phyloP scores from a whole-genome alignment of 1,140 invertebrate species.

The Hypothenemus hampei region DNA sequence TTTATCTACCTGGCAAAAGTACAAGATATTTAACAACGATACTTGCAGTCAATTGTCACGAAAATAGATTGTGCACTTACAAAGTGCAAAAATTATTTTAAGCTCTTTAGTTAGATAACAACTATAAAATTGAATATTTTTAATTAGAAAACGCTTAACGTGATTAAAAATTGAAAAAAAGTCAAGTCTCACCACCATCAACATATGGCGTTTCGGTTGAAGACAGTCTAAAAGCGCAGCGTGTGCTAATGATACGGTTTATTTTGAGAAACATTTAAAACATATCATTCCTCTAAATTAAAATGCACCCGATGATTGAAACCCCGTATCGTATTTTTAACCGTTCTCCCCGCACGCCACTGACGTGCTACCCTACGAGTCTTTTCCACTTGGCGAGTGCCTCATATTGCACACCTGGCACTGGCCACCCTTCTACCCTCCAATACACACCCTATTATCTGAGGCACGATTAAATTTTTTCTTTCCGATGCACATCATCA shows the following conservation, averaged over 20 bases:
- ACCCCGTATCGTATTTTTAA: no score
- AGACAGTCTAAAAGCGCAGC: constrained; percentile 10
- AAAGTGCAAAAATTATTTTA: no score
- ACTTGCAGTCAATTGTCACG: constrained; percentile 7
- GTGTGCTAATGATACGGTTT: constrained; percentile 26
- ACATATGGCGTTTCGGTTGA: constrained; percentile 12
- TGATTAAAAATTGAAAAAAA: no score
- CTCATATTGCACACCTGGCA: constrained; percentile 28
- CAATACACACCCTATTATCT: constrained; percentile 29
- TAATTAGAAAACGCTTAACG: no score
- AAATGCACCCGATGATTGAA: constrained; percentile 22
- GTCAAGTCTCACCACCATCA: no score
- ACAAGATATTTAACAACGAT: constrained; percentile 19
- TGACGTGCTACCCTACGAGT: constrained; percentile 19
- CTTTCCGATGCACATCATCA: constrained; percentile 18
- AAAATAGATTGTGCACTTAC: constrained; percentile 12
- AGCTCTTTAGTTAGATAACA: no score
- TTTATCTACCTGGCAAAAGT: constrained; percentile 33
- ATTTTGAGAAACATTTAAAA: constrained; percentile 30
- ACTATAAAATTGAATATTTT: no score
- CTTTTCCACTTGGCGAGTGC: constrained; percentile 30
- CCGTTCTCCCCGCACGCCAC: constrained; percentile 16
- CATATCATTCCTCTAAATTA: constrained; percentile 28
- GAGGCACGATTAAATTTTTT: constrained; percentile 19
- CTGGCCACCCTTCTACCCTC: constrained; percentile 13